These are phyloP conservation scores for Propithecus coquereli DNA, from an alignment of 2,113 vertebrate species.

Conservation along the genomic window DNA sequence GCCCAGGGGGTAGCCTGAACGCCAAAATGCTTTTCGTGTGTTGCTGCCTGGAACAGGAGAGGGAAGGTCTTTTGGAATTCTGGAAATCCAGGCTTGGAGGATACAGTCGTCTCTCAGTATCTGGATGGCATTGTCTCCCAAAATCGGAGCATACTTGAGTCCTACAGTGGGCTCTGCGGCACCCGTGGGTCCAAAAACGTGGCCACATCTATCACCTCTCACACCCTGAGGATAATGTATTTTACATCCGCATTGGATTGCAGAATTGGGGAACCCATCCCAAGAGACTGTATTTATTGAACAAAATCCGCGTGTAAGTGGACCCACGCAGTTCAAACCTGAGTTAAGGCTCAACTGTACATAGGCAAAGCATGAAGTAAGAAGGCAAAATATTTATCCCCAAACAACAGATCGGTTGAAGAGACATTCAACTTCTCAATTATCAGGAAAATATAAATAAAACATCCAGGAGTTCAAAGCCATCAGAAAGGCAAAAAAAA, in stretches of 20 bases:
- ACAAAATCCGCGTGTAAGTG: neutral
- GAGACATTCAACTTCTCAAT: neutral
- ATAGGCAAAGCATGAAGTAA: neutral
- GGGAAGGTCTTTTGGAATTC: neutral
- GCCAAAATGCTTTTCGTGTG: neutral
- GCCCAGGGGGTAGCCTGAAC: neutral
- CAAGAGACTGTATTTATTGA: neutral
- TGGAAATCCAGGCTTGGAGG: neutral
- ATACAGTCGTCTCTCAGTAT: neutral
- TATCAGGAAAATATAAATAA: neutral
- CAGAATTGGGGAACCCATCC: neutral
- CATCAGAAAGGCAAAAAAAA: neutral
- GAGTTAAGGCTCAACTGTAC: neutral
- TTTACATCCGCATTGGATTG: neutral
- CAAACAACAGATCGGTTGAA: neutral
- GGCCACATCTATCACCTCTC: neutral
- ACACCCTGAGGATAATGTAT: neutral
- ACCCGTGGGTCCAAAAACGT: neutral
- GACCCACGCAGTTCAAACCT: neutral
- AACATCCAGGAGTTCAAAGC: neutral
- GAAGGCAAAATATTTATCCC: neutral
- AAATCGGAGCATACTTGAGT: neutral
- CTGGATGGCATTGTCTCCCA: neutral
- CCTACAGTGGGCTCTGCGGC: neutral
- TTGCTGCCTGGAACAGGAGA: neutral